Conservation (phyloP, 2,113 vertebrate genomes). For the Microcebus murinus region DNA sequence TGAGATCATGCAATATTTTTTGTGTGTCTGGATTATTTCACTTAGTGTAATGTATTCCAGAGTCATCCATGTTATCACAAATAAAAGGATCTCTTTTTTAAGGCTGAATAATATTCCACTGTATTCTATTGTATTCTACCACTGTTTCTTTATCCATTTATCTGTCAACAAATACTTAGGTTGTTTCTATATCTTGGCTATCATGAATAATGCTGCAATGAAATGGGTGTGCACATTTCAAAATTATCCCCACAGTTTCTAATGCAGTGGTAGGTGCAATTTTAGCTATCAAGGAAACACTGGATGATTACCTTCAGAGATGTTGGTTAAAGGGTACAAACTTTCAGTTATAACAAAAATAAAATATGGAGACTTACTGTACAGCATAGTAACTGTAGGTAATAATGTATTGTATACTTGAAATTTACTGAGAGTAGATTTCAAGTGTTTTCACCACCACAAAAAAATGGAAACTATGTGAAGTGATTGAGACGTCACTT, state of each 20-base stretch:
- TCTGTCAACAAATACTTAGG: neutral
- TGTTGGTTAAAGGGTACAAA: neutral
- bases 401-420: neutral
- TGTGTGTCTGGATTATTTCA: neutral
- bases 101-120: neutral
- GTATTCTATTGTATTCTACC: too few species aligned
- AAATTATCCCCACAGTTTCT: neutral
- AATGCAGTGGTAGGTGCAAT: neutral
- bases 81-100: neutral
- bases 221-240: neutral
- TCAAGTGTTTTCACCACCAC: neutral
- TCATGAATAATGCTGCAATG: neutral
- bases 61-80: neutral
- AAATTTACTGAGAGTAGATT: neutral
- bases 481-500: neutral
- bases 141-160: neutral
- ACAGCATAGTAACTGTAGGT: neutral
- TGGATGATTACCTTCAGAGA: neutral
- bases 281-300: neutral
- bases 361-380: neutral
- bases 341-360: neutral
- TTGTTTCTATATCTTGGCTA: neutral
- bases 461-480: neutral
- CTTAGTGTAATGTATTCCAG: neutral
- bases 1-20: neutral